phyloP scores from a whole-genome alignment of 2,888 invertebrate species.

The Sphaeridia pumilis region DNA sequence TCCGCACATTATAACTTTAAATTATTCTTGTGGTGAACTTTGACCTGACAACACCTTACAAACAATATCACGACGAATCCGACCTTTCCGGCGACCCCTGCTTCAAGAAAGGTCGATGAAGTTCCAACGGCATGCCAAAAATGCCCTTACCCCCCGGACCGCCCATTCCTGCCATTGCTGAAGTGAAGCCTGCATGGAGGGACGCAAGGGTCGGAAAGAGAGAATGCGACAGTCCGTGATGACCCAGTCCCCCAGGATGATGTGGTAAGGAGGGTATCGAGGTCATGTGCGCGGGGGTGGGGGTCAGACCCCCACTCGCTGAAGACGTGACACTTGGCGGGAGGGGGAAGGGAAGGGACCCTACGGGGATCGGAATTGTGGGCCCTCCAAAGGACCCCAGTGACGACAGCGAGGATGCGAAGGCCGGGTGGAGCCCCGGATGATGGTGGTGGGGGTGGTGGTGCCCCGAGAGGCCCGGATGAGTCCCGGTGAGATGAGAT shows the following conservation, averaged over 20 bases:
- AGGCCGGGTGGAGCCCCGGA: too few species aligned
- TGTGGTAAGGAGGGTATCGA: constrained; percentile 19
- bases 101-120: constrained; percentile 34
- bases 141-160: constrained; percentile 18
- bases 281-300: constrained; percentile 29
- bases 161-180: constrained; percentile 29
- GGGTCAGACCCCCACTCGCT: constrained; percentile 13
- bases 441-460: constrained; percentile 15
- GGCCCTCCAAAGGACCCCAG: constrained; percentile 18
- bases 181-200: constrained; percentile 33
- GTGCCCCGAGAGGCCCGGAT: constrained; percentile 21
- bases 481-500: constrained; percentile 18
- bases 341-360: constrained; percentile 28
- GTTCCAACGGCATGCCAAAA: constrained; percentile 24
- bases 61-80: constrained; percentile 17
- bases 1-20: background rate
- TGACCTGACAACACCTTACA: too few species aligned
- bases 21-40: too few species aligned
- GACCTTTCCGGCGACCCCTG: constrained; percentile 20
- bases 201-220: constrained; percentile 34
- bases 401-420: constrained; percentile 1
- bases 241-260: too few species aligned
- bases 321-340: constrained; percentile 17
- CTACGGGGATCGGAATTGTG: constrained; percentile 34
- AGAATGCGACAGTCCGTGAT: constrained; percentile 25